These are phyloP conservation scores for Arremon brunneinucha DNA, from an alignment of 2,797 vertebrate species.

Conservation along the genomic window DNA sequence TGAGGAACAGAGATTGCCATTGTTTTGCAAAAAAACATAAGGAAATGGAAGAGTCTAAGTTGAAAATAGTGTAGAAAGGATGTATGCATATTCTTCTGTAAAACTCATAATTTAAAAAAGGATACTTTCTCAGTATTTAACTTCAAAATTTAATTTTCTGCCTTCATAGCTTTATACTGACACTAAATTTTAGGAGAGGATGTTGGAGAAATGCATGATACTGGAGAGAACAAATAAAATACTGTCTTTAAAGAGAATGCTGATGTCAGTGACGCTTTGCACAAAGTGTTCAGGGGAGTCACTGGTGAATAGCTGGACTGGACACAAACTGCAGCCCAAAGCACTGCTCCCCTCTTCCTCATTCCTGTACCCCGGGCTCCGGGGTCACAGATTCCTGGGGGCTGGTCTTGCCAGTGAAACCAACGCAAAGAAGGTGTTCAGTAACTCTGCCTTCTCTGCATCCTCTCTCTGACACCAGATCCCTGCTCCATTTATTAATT, in stretches of 20 bases:
- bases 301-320: no score
- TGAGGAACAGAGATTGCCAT: not conserved
- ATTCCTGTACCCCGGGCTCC: fast-evolving
- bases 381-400: not conserved
- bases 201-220: not conserved
- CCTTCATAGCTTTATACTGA: not conserved
- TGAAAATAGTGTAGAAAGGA: not conserved
- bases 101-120: not conserved
- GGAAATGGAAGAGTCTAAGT: not conserved
- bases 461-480: not conserved
- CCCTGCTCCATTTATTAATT: not conserved
- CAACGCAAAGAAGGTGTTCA: not conserved
- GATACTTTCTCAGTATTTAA: not conserved
- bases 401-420: not conserved
- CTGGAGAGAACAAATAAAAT: not conserved
- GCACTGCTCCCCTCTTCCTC: not conserved
- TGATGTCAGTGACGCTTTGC: not conserved
- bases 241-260: not conserved
- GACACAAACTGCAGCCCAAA: not conserved
- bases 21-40: not conserved
- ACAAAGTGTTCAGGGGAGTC: not conserved
- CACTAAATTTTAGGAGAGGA: not conserved
- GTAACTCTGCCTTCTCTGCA: not conserved
- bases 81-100: not conserved
- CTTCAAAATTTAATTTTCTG: not conserved